Conservation (phyloP, 2,113 vertebrate species). For the Brevimyrus niger region DNA sequence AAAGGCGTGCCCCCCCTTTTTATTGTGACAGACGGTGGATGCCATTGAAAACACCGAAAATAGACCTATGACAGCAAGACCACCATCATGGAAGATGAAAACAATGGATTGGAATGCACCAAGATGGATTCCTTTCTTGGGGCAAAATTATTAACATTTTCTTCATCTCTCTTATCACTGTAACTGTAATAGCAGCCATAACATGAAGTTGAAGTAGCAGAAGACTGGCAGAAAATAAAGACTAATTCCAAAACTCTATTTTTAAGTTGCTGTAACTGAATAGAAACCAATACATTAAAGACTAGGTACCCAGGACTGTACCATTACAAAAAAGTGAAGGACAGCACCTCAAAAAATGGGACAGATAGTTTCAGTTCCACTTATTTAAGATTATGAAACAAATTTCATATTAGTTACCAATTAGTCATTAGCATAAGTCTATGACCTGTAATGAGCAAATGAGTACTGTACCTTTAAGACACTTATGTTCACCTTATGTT, state of each 20-base stretch:
- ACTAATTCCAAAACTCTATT: not conserved
- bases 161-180: not conserved
- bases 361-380: not conserved
- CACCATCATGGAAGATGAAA: slow-evolving; percentile 6
- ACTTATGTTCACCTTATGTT: not conserved
- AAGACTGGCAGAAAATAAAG: not conserved
- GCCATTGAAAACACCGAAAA: slow-evolving; percentile 34
- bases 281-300: not conserved
- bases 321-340: not conserved
- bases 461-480: not conserved
- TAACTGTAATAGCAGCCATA: not conserved
- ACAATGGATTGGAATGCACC: slow-evolving; percentile 20
- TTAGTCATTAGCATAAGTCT: not conserved
- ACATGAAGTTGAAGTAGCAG: not conserved
- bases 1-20: slow-evolving; percentile 36
- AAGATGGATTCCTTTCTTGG: slow-evolving; percentile 26
- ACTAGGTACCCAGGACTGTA: not conserved
- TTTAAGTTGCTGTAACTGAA: not conserved
- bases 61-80: slow-evolving; percentile 33
- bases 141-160: slow-evolving; percentile 8
- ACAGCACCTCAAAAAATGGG: not conserved
- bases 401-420: not conserved
- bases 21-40: slow-evolving; percentile 29
- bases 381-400: not conserved
- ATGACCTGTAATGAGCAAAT: not conserved